Base-by-base conservation (phyloP, 1,140 invertebrate genomes). In the Melitaea cinxia region DNA sequence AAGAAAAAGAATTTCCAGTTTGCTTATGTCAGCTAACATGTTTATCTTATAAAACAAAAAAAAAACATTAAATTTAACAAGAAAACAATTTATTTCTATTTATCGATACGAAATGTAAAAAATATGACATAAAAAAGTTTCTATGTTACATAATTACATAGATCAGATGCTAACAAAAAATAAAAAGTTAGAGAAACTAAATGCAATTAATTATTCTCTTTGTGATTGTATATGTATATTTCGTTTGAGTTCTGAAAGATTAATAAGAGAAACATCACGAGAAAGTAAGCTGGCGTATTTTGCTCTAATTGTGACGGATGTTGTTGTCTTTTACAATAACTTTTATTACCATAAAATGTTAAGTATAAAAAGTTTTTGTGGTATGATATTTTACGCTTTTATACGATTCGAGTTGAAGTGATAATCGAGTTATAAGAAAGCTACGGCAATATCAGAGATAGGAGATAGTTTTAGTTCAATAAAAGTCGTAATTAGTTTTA, bases 201-300 rank as follows among this genome's bases (percentile, higher is more conserved):
- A 47, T 49, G 42, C 39, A 56, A 58, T 58, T 58, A 65, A 58
- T 65, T 65, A 65, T 45, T 58, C 56, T 52, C 47, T 53, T 58
- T 58, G 52, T 52, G 33, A 14, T 30, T 66, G 50, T 49, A 23
- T 42, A 37, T 15, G 45, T 65, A 49, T 66, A 55, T 67, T 54
- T 65, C 2, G 56, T 55, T n/a, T 56, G 53, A 19, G 53, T 67
- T 49, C 58, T 39, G 47, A 56, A 58, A 67, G 65, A 67, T 67
- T 61, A 79, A 79, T 82, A 77, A 79, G 69, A 77, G 77, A 78
- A 76, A 80, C 58, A 68, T 70, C 50, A 57, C 63, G 80, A 79
- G 80, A 85, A 85, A 85, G 83, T 82, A 67, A 74, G 68, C 77
- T 67, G 75, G 75, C 78, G 80, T 78, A 85, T 85, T 83, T 74